phyloP scores from a whole-genome alignment of 2,888 invertebrate species.

The Tiliacea citrago region DNA sequence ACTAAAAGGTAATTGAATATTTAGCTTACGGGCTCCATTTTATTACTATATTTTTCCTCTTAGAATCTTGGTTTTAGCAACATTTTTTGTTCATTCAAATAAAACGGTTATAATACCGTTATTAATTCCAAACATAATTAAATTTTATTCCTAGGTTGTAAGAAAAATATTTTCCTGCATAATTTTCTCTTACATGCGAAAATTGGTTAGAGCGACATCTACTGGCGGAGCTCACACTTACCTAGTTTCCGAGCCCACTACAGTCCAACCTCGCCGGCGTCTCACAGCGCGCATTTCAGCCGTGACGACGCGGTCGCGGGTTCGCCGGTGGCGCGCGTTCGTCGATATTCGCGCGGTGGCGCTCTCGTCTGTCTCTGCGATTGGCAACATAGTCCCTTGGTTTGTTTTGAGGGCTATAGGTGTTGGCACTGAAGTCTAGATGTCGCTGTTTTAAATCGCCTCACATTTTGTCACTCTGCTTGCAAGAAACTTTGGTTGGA shows the following conservation, averaged over 20 bases:
- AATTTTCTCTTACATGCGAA: conserved; percentile 1
- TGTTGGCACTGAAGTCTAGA: conserved; percentile 66
- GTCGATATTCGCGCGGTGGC: conserved; percentile 77
- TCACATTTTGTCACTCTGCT: conserved; percentile 20
- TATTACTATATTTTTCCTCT: neutral
- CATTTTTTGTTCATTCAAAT: neutral
- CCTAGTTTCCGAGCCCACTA: conserved; percentile 94
- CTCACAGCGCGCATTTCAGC: conserved; percentile 89
- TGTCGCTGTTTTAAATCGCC: conserved; percentile 68
- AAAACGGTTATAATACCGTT: neutral
- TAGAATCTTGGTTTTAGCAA: neutral
- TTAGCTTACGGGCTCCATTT: conserved; percentile 27
- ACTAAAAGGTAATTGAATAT: conserved; percentile 51
- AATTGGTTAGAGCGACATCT: conserved; percentile 79
- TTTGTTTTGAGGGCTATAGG: conserved; percentile 51
- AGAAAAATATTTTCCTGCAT: neutral
- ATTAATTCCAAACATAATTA: neutral
- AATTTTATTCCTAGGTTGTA: neutral
- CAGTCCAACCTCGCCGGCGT: conserved; percentile 94
- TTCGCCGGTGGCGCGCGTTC: conserved; percentile 81
- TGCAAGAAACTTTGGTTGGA: neutral
- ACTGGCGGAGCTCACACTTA: conserved; percentile 78
- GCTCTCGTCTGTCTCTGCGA: conserved; percentile 86
- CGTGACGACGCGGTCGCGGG: conserved; percentile 85
- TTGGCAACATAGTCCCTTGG: conserved; percentile 81